Conservation (phyloP, 2,113 vertebrate species). For the Scytalopus superciliaris region DNA sequence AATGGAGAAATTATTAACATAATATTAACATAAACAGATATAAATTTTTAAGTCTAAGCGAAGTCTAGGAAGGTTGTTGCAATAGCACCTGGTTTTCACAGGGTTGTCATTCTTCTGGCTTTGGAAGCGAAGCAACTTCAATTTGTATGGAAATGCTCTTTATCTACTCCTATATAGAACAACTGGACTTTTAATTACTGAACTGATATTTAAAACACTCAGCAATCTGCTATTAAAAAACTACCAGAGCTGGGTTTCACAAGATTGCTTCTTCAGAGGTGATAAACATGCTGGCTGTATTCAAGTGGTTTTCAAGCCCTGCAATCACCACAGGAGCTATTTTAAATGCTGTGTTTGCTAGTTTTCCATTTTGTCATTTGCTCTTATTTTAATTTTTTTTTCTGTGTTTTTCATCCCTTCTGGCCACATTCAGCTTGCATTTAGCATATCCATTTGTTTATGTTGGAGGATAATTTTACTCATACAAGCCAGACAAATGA, state of each 20-base stretch:
- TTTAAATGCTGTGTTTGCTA: background rate
- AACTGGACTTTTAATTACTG: conserved; percentile 13
- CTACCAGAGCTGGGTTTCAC: background rate
- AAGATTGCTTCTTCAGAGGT: background rate
- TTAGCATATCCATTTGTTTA: background rate
- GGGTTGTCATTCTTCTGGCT: background rate
- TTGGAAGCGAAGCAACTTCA: background rate
- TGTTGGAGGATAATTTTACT: background rate
- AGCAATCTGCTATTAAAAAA: background rate
- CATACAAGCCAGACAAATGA: background rate
- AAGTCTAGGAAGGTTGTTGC: background rate
- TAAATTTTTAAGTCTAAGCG: background rate
- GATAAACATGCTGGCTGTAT: background rate
- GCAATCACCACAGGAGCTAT: background rate
- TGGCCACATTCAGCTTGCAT: background rate
- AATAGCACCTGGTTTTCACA: background rate
- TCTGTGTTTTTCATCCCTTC: background rate
- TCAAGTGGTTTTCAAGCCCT: conserved; percentile 18
- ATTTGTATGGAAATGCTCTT: background rate
- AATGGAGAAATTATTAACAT: background rate
- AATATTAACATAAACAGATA: background rate
- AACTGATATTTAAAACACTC: background rate
- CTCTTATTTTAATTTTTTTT: background rate
- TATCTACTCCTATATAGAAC: background rate
- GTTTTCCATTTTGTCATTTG: background rate